phyloP scores from a whole-genome alignment of 2,888 invertebrate species.

The Stenurella melanura region DNA sequence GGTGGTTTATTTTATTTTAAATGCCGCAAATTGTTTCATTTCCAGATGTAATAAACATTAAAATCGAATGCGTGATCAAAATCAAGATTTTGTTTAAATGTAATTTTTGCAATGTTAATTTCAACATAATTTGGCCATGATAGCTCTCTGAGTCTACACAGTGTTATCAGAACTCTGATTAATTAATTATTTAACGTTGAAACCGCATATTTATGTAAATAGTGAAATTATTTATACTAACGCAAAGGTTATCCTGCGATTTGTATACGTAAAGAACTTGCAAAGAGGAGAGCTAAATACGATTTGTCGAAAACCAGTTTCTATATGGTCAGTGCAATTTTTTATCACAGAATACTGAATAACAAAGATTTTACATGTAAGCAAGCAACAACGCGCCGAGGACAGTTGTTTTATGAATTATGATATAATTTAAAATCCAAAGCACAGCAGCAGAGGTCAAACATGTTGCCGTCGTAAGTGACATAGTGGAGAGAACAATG shows the following conservation, averaged over 20 bases:
- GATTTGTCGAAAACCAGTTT: constrained; percentile 27
- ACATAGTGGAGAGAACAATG: constrained; percentile 12
- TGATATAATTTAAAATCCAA: constrained; percentile 28
- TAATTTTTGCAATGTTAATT: too few species aligned
- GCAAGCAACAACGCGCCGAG: constrained; percentile 9
- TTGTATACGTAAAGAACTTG: background rate
- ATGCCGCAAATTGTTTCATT: too few species aligned
- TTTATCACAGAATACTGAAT: constrained; percentile 17
- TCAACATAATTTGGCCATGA: too few species aligned
- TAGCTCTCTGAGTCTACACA: background rate
- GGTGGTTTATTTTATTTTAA: too few species aligned
- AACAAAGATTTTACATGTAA: constrained; percentile 21
- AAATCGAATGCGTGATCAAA: too few species aligned
- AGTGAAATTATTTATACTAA: background rate
- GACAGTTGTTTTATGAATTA: constrained; percentile 25
- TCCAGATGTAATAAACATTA: too few species aligned
- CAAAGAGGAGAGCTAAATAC: constrained; percentile 9
- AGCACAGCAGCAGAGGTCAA: constrained; percentile 14
- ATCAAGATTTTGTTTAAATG: too few species aligned
- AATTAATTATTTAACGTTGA: constrained; percentile 9
- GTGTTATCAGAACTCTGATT: background rate
- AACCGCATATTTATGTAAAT: constrained; percentile 8
- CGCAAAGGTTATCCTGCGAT: background rate
- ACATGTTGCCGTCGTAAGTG: constrained; percentile 15
- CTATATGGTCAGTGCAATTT: constrained; percentile 18